These are phyloP conservation scores for Diglossa cyanea DNA, from an alignment of 2,797 vertebrate genomes.

Conservation along the genomic window DNA sequence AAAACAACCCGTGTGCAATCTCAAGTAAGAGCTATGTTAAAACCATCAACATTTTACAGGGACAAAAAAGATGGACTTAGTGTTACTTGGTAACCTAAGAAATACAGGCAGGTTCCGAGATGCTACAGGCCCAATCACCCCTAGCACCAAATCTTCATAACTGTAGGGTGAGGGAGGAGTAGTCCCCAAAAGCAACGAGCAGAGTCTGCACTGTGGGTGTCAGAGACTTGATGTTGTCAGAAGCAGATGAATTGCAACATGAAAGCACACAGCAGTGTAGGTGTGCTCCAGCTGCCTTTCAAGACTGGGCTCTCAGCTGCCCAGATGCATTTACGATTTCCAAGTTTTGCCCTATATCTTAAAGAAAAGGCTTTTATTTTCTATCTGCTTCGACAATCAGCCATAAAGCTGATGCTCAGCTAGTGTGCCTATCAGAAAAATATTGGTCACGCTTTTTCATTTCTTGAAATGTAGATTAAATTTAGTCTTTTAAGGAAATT, in stretches of 20 bases:
- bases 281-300: not conserved
- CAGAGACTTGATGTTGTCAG: not conserved
- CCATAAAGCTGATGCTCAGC: not conserved
- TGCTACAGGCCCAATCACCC: rapidly evolving
- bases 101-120: not conserved
- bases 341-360: not conserved
- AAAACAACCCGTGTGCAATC: not conserved
- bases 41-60: not conserved
- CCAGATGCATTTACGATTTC: not conserved
- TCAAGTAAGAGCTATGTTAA: not conserved
- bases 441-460: not conserved
- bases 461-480: not conserved
- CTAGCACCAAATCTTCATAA: not conserved
- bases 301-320: not conserved
- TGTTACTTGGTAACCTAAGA: not conserved
- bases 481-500: not conserved
- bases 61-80: not conserved
- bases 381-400: not conserved
- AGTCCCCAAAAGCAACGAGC: not conserved
- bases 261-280: not conserved
- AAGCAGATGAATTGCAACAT: not conserved
- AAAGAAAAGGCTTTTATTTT: not conserved
- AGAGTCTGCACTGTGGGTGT: not conserved
- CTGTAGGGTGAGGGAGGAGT: not conserved
- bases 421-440: not conserved